Base-by-base conservation (phyloP, 2,888 invertebrate genomes). In the Boloria selene region DNA sequence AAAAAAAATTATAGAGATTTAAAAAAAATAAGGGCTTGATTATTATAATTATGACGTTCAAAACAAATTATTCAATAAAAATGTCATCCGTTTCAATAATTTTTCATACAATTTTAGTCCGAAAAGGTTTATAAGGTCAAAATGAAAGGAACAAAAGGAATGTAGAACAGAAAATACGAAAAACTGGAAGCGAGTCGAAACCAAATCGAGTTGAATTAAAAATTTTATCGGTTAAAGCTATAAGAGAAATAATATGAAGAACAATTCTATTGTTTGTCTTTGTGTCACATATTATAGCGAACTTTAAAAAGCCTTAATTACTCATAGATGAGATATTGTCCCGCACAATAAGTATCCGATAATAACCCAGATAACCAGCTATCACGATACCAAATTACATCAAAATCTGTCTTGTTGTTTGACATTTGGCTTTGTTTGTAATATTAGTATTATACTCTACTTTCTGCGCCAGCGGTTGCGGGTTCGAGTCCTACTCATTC, bases 121-220 rank as follows among this genome's bases (percentile, higher is more conserved):
- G 31, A 18, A 18, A 10, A 56, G 17, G 45, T 59, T 49, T 58
- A n/a, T 31, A 59, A 49, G 59, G 50, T 59, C 49, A 59, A 59
- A 49, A 59, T 59, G 49, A 59, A 59, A 59, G 49, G 59, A 59
- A 59, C 49, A 59, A 59, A 38, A 59, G 59, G 17, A 17, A 59
- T 50, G 49, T 50, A 31, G 49, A 59, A 38, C 59, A 50, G n/a
- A 59, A 59, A 59, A 59, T 59, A 59, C 47, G 59, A 59, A 59
- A 49, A 59, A 59, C 59, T 50, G 59, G 10, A 45, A 45, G n/a
- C 47, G 49, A 47, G 45, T 49, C 59, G 49, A 18, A 59, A 59
- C 49, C 59, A 59, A 59, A 59, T 59, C 59, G 59, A 49, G 59
- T 50, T 38, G 59, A 59, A 59, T 59, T 59, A 59, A 59, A 59